Percentiles rank a stretch among this genome's conserved stretches.
phyloP scores from a whole-genome alignment of 2,113 vertebrate genomes.

The Paramisgurnus dabryanus region DNA sequence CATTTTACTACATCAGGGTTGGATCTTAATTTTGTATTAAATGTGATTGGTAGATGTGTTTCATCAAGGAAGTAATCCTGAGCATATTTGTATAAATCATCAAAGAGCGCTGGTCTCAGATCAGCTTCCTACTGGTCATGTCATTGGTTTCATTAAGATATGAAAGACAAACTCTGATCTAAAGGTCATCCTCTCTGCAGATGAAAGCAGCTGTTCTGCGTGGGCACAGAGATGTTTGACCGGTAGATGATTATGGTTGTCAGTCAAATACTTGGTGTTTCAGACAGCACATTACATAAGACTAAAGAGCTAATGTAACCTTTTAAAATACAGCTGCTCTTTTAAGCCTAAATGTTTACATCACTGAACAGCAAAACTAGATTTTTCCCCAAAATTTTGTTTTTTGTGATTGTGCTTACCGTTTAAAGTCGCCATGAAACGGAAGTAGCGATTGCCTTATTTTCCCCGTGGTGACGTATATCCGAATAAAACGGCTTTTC shows the following conservation, averaged over 20 bases:
- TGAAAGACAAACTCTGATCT: constrained; percentile 33
- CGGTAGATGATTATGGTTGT: constrained; percentile 16
- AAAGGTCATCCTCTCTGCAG: constrained; percentile 11
- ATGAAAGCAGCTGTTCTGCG: constrained; percentile 30
- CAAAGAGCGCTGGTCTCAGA: constrained; percentile 15
- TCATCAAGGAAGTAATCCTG: neutral
- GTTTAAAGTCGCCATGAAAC: too few species aligned
- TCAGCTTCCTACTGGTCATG: constrained; percentile 20
- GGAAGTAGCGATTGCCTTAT: too few species aligned
- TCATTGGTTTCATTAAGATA: constrained; percentile 25
- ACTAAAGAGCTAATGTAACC: neutral
- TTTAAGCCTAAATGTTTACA: neutral
- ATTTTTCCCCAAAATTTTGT: too few species aligned
- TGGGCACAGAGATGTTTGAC: constrained; percentile 8
- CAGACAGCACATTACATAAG: constrained; percentile 1
- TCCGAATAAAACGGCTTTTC: too few species aligned
- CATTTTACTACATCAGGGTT: neutral
- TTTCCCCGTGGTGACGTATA: too few species aligned
- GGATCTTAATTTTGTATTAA: neutral
- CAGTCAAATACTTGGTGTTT: constrained; percentile 16
- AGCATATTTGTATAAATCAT: constrained; percentile 4
- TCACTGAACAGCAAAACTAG: neutral
- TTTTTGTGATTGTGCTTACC: too few species aligned
- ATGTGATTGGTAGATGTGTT: constrained; percentile 4
- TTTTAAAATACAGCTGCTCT: neutral